Evolutionary conservation across 2,113 vertebrate genomes (phyloP), one percentile per base, ranked within the genome.

Genomic region (Empidonax alnorum): DNA sequence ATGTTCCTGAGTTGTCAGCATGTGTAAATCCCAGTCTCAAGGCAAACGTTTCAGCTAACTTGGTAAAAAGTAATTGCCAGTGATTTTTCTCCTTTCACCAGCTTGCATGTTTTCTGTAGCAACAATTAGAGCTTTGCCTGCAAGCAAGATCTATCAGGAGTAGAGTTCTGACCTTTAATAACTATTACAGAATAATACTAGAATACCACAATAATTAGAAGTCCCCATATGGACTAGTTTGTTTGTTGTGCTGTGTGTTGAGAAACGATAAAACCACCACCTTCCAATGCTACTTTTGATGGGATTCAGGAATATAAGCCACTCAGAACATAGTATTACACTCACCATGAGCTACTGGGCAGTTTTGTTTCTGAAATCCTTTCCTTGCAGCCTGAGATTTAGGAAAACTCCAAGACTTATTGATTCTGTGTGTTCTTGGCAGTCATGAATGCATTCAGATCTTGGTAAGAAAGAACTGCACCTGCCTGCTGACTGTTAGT

Each of bases 241-340:
- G 96, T 82, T 98, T 95, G 96, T 80, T 98, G 97, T 88, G 94
- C 96, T 55, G 39, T 96, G 33, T 98, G 97, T 95, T 97, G 96
- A 76, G 96, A 97, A 97, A 76, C 97, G 72, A 58, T 97, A 30
- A 96, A 95, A 82, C 87, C 92, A 67, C 89, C 94, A 18, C 97
- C 95, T 91, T 84, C 90, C 39, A 73, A 20, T 2, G 74, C 97
- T 75, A 84, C 89, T 35, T 98, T 96, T 67, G 66, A 92, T 61
- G 22, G 16, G 76, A 97, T 97, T 82, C 52, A 84, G 87, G 97
- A 98, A 66, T 97, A 97, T 47, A 97, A 96, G 41, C 97, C 97
- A 69, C 97, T 94, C 80, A 97, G 95, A 89, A 97, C 95, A 28
- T 62, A 74, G 4, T 97, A 90, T 95, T 97, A 95, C 30, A 97